These are phyloP conservation scores for Rhopalosiphum maidis DNA, from an alignment of 1,140 invertebrate species.

Conservation along the genomic window DNA sequence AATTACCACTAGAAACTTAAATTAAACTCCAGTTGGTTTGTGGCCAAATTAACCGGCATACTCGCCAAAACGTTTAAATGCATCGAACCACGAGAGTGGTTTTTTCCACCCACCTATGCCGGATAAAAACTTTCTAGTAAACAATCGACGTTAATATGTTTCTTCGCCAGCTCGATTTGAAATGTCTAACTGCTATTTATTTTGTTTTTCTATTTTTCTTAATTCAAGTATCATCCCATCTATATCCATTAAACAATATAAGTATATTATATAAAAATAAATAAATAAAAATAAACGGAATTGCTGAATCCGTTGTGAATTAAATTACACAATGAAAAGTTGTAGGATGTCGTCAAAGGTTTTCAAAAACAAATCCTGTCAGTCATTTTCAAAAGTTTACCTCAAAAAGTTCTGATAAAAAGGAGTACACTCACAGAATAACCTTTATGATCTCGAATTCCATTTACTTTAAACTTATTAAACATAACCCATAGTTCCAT, in stretches of 20 bases:
- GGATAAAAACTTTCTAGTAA: slow-evolving; percentile 35
- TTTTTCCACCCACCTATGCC: slow-evolving; percentile 23
- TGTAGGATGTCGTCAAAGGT: not conserved
- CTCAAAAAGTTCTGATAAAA: slow-evolving; percentile 4
- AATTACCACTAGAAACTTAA: slow-evolving; percentile 40
- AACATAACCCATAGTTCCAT: not conserved
- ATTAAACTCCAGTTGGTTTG: slow-evolving; percentile 52
- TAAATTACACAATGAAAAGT: not conserved
- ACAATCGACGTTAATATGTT: slow-evolving; percentile 44
- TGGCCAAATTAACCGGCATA: slow-evolving; percentile 53
- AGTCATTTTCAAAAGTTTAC: slow-evolving; percentile 35
- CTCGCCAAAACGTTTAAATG: slow-evolving; percentile 55
- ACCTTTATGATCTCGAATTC: not conserved
- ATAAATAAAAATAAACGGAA: not conserved
- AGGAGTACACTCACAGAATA: not conserved
- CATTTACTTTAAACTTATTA: slow-evolving; percentile 25
- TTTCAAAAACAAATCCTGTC: not conserved
- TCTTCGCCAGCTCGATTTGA: slow-evolving; percentile 15
- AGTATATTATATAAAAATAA: not conserved
- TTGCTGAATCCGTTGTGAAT: not conserved
- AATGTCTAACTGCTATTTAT: not conserved
- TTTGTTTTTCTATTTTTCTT: slow-evolving; percentile 26
- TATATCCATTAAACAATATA: not conserved
- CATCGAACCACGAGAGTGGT: slow-evolving; percentile 48
- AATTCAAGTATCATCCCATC: not conserved